Evolutionary conservation across 2,797 vertebrate species (phyloP).

Genomic region (Poecilia wingei): DNA sequence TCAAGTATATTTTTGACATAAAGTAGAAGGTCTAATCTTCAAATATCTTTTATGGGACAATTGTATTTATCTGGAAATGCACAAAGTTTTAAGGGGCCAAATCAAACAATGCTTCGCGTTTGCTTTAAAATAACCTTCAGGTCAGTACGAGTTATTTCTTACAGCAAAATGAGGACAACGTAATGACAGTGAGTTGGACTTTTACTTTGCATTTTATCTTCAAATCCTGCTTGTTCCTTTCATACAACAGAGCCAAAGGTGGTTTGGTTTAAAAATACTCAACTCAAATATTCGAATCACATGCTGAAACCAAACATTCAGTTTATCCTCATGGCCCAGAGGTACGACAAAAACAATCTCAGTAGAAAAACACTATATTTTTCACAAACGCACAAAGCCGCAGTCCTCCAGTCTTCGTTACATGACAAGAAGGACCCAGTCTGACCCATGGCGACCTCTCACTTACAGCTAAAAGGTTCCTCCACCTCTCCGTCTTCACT

Average conservation of each 20-base stretch:
- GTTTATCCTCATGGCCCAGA: slow-evolving; percentile 32
- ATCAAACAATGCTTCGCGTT: background rate
- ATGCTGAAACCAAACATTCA: slow-evolving; percentile 20
- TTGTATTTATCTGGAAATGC: background rate
- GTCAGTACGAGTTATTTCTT: background rate
- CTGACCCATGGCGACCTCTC: slow-evolving; percentile 63
- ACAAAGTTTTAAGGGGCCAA: background rate
- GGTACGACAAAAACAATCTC: slow-evolving; percentile 28
- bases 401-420: slow-evolving; percentile 4
- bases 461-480: slow-evolving; percentile 59
- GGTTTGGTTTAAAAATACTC: background rate
- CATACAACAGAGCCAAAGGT: background rate
- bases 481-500: slow-evolving; percentile 35
- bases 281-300: slow-evolving; percentile 12
- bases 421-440: slow-evolving; percentile 28
- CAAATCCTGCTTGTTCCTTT: background rate
- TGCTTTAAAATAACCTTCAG: background rate
- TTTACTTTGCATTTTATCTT: background rate
- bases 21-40: background rate
- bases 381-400: slow-evolving; percentile 29
- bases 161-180: background rate
- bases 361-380: slow-evolving; percentile 27
- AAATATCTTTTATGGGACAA: background rate
- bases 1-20: background rate
- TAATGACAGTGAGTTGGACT: background rate